Base-by-base conservation (phyloP, 2,797 vertebrate genomes). In the Mormyrus hasselquistii region DNA sequence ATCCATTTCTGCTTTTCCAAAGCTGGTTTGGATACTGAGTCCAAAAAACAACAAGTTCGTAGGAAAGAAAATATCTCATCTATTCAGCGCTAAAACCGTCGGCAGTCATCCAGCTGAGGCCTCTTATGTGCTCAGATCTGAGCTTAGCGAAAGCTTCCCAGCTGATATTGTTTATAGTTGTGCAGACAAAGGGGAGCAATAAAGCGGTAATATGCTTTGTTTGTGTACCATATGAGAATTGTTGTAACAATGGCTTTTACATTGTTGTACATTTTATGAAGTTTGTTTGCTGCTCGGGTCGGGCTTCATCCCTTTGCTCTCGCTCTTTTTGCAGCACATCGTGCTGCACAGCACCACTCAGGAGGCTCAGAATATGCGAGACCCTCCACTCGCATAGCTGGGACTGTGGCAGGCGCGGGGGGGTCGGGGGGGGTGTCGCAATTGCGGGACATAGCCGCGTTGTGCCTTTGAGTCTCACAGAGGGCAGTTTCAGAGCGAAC, bases 81-180 rank as follows among this genome's bases (percentile, higher is more conserved):
- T 94, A 95, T 93, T 92, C 88, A 19, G 87, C 86, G 89, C 91
- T 90, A 93, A 95, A 94, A 93, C 94, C 92, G 22, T 3, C 22
- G 38, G 50, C 53, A 47, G 73, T 6, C 8, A 29, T 92, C 93
- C 91, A 92, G 76, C 92, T 93, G 90, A 89, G 87, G 3, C 92
- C 91, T 90, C 92, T 92, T 89, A 93, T 94, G 94, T 93, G 92
- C 94, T 92, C 94, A 93, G 95, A 95, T 95, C 93, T 92, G 94
- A 95, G 95, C 96, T 95, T 96, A 95, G 29, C 12, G 86, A 92
- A 85, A 69, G 94, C 93, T 95, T 94, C 94, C 90, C 92, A 94
- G 93, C 93, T 94, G 93, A 95, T 94, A 91, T 93, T 94, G 92
- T 92, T 79, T 91, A 94, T 90, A 91, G 92, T 93, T 93, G 90